Evolutionary conservation across 2,113 vertebrate species (phyloP).

Genomic region (Phainopepla nitens): DNA sequence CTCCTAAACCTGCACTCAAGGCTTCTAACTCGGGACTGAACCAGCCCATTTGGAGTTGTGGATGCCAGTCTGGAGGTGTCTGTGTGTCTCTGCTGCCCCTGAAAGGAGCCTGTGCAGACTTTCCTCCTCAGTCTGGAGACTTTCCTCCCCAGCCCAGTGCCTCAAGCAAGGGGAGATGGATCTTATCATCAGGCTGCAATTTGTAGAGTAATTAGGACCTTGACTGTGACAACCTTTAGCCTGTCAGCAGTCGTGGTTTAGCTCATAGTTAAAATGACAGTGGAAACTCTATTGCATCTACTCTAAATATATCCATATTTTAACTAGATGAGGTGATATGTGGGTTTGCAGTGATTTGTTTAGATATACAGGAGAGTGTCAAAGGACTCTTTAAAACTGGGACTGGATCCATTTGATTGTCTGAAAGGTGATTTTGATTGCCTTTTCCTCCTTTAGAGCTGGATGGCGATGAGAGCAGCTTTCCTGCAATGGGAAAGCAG

Average conservation of each 20-base stretch:
- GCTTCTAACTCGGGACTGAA: neutral
- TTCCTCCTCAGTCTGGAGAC: neutral
- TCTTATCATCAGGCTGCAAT: neutral
- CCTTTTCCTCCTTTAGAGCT: neutral
- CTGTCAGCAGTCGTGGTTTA: conserved; percentile 9
- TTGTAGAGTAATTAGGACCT: conserved; percentile 35
- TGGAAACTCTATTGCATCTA: neutral
- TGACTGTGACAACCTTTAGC: conserved; percentile 25
- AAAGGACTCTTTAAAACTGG: neutral
- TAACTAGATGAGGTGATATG: conserved; percentile 5
- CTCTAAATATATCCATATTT: conserved; percentile 24
- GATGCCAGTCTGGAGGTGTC: neutral
- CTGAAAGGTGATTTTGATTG: conserved; percentile 3
- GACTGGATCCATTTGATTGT: neutral
- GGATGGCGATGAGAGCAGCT: neutral
- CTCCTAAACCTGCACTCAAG: neutral
- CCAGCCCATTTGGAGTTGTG: neutral
- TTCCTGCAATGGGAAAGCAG: neutral
- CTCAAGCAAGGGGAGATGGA: neutral
- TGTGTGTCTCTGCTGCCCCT: neutral
- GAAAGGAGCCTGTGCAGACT: neutral
- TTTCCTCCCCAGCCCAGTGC: neutral
- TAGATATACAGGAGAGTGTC: neutral
- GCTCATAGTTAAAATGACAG: conserved; percentile 10
- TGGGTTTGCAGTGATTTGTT: neutral